phyloP scores from a whole-genome alignment of 2,113 vertebrate genomes.

The Triplophysa siluroides region DNA sequence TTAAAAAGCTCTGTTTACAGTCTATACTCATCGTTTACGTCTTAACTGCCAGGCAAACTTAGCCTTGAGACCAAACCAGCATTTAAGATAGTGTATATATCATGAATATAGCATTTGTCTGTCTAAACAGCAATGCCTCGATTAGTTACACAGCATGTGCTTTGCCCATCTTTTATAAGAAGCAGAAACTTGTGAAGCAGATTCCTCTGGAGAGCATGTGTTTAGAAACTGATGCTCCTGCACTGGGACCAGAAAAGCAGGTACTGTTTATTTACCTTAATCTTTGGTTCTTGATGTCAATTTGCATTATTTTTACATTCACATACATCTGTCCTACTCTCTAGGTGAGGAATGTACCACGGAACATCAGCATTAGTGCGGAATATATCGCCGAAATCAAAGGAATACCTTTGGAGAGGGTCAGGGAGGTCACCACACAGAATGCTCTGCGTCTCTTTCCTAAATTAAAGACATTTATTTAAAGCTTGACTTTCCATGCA shows the following conservation, averaged over 20 bases:
- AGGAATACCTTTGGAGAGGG: conserved; percentile 84
- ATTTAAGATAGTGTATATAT: too few relatives aligned
- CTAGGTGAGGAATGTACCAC: conserved; percentile 94
- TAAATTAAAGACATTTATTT: conserved; percentile 74
- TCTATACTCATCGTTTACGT: not conserved
- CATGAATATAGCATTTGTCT: not conserved
- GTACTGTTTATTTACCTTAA: conserved; percentile 61
- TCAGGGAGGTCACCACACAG: conserved; percentile 82
- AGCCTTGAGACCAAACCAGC: too few relatives aligned
- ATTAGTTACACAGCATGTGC: conserved; percentile 17
- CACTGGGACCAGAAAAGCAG: conserved; percentile 92
- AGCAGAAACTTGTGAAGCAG: conserved; percentile 95
- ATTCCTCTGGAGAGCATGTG: conserved; percentile 91
- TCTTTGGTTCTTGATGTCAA: not conserved
- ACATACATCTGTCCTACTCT: conserved; percentile 32
- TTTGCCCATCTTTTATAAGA: conserved; percentile 78
- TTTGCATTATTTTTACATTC: not conserved
- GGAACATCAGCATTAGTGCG: conserved; percentile 83
- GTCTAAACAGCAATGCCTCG: not conserved
- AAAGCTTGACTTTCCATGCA: conserved; percentile 52
- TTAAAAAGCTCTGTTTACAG: not conserved
- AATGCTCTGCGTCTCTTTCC: conserved; percentile 90
- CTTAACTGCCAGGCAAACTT: not conserved
- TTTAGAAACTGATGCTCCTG: conserved; percentile 94
- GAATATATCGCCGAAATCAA: conserved; percentile 90